phyloP scores from a whole-genome alignment of 2,113 vertebrate genomes.

The Syngnathoides biaculeatus region DNA sequence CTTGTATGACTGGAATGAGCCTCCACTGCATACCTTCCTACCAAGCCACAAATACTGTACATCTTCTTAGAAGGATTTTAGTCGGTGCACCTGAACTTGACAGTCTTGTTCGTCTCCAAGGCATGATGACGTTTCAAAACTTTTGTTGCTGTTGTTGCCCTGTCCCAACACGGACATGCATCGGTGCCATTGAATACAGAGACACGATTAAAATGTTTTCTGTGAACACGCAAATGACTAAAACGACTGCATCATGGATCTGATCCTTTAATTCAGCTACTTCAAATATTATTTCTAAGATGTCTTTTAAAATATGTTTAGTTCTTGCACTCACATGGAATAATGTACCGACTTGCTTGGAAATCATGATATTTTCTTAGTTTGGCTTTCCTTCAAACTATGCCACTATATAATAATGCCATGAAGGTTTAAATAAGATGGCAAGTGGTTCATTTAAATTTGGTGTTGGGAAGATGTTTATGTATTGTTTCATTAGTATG shows the following conservation, averaged over 20 bases:
- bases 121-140: neutral
- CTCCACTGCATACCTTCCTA: constrained; percentile 22
- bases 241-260: too few species aligned
- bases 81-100: constrained; percentile 8
- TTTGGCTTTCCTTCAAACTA: too few species aligned
- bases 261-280: neutral
- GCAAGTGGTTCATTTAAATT: too few species aligned
- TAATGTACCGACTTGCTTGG: neutral
- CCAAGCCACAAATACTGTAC: too few species aligned
- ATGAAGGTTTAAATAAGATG: too few species aligned
- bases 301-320: neutral
- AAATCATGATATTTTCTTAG: too few species aligned
- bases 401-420: too few species aligned
- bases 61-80: too few species aligned
- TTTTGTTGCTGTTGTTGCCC: neutral
- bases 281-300: neutral
- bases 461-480: too few species aligned
- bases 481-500: too few species aligned
- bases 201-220: neutral
- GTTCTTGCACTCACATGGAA: neutral
- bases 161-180: neutral
- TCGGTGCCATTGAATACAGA: neutral
- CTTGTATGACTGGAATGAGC: constrained; percentile 41
- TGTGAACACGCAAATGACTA: neutral
- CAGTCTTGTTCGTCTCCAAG: constrained; percentile 11